These are phyloP conservation scores for Hipposideros armiger DNA, from an alignment of 2,113 vertebrate species.

Conservation along the genomic window DNA sequence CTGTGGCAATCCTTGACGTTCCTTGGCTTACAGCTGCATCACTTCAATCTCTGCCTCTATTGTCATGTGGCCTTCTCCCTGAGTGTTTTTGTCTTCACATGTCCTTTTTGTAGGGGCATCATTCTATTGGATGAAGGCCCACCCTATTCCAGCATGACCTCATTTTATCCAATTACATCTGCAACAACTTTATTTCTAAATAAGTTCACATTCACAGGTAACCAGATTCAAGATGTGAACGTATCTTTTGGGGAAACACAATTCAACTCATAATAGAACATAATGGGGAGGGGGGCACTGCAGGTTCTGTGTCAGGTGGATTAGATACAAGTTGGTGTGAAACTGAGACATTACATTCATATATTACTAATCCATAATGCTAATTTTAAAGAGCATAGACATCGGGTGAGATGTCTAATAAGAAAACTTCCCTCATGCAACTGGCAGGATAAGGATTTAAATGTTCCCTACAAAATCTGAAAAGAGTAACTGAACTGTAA, in stretches of 20 bases:
- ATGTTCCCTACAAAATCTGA: background rate
- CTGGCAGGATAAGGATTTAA: background rate
- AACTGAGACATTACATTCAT: background rate
- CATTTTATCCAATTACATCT: background rate
- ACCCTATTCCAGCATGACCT: background rate
- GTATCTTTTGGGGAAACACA: background rate
- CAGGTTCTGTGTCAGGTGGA: background rate
- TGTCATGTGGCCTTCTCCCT: rapidly evolving
- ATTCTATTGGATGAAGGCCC: rapidly evolving
- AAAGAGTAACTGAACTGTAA: background rate
- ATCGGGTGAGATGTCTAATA: too few species aligned
- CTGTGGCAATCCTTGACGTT: rapidly evolving
- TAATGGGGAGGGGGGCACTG: too few species aligned
- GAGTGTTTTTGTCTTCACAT: rapidly evolving
- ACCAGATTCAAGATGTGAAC: background rate
- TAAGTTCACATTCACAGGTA: background rate
- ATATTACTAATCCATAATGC: background rate
- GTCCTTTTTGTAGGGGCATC: background rate
- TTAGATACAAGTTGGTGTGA: background rate
- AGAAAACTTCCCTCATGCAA: background rate
- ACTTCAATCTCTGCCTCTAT: rapidly evolving
- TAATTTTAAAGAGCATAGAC: background rate
- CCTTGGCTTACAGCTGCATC: rapidly evolving
- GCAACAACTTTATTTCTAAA: background rate
- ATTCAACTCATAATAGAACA: too few species aligned